Conservation (phyloP, 1,140 invertebrate genomes). For the Scylla paramamosain region DNA sequence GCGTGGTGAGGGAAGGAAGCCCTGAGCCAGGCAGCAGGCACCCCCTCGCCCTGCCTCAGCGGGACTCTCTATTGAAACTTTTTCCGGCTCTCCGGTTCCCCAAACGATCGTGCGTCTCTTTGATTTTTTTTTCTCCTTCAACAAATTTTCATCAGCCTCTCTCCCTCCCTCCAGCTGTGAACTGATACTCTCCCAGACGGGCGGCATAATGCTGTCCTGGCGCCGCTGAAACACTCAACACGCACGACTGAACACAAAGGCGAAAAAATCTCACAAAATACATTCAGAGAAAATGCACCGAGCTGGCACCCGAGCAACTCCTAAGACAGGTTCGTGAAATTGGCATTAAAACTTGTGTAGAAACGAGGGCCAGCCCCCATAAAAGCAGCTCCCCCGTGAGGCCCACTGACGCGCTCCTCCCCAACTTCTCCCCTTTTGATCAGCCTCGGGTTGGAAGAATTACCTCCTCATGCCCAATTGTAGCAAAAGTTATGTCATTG, state of each 20-base stretch:
- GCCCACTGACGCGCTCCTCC: constrained; percentile 13
- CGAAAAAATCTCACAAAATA: neutral
- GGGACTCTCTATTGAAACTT: constrained; percentile 22
- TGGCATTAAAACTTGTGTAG: constrained; percentile 68
- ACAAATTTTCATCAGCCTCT: neutral
- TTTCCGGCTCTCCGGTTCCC: constrained; percentile 1
- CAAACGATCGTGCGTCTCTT: neutral
- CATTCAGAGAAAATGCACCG: neutral
- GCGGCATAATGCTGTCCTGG: too few species aligned
- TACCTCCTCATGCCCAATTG: constrained; percentile 46
- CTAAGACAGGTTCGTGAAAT: constrained; percentile 67
- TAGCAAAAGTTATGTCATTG: constrained; percentile 40
- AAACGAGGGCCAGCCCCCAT: constrained; percentile 19
- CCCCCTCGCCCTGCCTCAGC: neutral
- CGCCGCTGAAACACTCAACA: neutral
- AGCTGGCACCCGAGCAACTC: constrained; percentile 46
- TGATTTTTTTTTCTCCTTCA: neutral
- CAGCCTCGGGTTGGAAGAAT: constrained; percentile 48
- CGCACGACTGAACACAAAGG: neutral
- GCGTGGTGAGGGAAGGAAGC: neutral
- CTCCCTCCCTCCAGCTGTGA: neutral
- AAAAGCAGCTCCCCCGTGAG: constrained; percentile 55
- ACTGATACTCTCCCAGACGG: neutral
- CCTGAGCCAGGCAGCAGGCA: neutral
- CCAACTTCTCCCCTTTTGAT: constrained; percentile 51